Base-by-base conservation (phyloP, 2,113 vertebrate species). In the Entomyzon cyanotis region DNA sequence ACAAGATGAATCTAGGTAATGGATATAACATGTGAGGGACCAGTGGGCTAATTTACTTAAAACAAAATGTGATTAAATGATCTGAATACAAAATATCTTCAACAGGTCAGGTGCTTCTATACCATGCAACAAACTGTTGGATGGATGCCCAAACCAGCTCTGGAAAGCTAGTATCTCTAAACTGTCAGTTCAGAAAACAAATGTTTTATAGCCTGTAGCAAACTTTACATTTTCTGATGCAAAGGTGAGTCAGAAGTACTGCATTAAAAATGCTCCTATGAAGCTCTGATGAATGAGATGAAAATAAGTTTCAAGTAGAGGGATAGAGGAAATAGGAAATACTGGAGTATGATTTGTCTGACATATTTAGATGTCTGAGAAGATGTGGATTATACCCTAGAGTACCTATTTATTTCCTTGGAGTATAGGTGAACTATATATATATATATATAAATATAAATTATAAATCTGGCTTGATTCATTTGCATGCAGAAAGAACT, bases 1-100 rank as follows among this genome's bases (percentile, higher is more conserved):
- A 63, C 70, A 96, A 93, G 96, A 95, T 95, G 89, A 95, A 97
- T 95, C 95, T 93, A 90, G 86, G 90, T 95, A 95, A 96, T 91
- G 87, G 94, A 94, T 96, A 92, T 84, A 95, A 94, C 96, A 95
- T 94, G 80, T 83, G 94, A 96, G 77, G 90, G 90, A 95, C 84
- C 79, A 96, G 79, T 95, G 90, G 91, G 65, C 88, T 95, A 96
- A 97, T 96, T 97, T 95, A 92, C 78, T 95, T 94, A 92, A 94
- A 96, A 87, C 59, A 94, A 95, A 96, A 95, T 91, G 93, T 90
- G 93, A 93, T 95, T 96, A 90, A 96, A 95, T 60, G 88, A 90
- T 93, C 83, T 95, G 96, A 95, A 94, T 96, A 91, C 92, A 89
- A 93, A 96, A 89, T 90, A 87, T 42, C 63, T 95, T 93, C 65